phyloP scores from a whole-genome alignment of 1,140 invertebrate genomes.

The Calosoma granatense region DNA sequence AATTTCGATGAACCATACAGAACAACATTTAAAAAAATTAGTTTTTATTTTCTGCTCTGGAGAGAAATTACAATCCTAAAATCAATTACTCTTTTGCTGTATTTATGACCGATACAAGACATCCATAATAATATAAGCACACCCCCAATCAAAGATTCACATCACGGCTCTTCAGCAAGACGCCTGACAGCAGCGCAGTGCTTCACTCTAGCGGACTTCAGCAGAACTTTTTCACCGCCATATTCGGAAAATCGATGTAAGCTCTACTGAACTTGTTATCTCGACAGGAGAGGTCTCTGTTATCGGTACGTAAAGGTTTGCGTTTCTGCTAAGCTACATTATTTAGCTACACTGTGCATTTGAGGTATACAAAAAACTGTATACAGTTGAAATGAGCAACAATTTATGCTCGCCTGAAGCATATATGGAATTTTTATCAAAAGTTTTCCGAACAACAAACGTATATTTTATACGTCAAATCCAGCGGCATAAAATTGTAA shows the following conservation, averaged over 20 bases:
- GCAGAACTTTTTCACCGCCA: background rate
- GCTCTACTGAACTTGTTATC: background rate
- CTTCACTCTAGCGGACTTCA: background rate
- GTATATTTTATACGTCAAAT: no score
- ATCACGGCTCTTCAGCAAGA: background rate
- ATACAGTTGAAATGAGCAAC: no score
- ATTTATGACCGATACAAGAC: slow-evolving; percentile 20
- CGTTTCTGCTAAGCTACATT: background rate
- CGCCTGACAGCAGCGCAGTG: background rate
- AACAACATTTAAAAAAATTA: no score
- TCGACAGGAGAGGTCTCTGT: background rate
- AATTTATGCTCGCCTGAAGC: no score
- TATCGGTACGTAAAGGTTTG: background rate
- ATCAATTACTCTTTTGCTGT: slow-evolving; percentile 22
- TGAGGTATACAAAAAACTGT: no score
- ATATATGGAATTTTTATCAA: no score
- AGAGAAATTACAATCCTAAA: slow-evolving; percentile 22
- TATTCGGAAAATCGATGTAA: background rate
- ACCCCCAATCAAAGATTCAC: background rate
- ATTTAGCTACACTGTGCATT: no score
- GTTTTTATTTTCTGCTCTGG: no score
- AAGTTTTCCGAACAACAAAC: no score
- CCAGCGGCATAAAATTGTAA: no score
- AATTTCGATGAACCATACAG: no score
- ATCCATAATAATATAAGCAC: slow-evolving; percentile 18